Evolutionary conservation across 2,888 invertebrate genomes (phyloP), one percentile per base, ranked within the genome.

Genomic region (Ferdinandea cuprea): DNA sequence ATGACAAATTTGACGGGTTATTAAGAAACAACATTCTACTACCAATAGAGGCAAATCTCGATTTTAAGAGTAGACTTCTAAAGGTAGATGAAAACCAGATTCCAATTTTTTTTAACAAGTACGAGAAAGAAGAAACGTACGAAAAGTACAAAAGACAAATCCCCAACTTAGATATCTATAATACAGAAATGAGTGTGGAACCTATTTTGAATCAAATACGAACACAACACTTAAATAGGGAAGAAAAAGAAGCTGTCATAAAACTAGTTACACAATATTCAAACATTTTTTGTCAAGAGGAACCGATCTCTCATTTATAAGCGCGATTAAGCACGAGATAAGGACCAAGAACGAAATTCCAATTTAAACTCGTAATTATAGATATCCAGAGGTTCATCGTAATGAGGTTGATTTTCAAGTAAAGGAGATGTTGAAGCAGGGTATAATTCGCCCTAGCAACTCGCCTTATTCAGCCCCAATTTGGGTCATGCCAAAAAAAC

Each of bases 401-500:
- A n/a, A n/a, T n/a, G n/a, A n/a, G n/a, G n/a, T n/a, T n/a, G n/a
- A n/a, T n/a, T n/a, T n/a, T n/a, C n/a, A n/a, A n/a, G n/a, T n/a
- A n/a, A 48, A 71, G 0, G 66, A 71, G 30, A 73, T 84, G 25
- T 30, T 78, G 8, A 30, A 77, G 4, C 50, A 71, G 28, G 48
- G 40, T 4, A 71, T 71, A 7, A 69, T 69, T 4, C n/a, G 61
- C 8, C 63, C 28, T 4, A 85, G 84, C 21, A 42, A 42, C 13
- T 85, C 83, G 17, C 85, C 83, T 17, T 85, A 80, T 42, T 79
- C 79, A 2, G 61, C 80, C 9, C 85, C 85, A 0, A 56, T 86
- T 0, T 86, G 85, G 85, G 54, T 85, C 1, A 85, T 86, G 0
- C 78, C 85, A 0, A 86, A 86, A 37, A 85, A 86, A 11, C n/a